Base-by-base conservation (phyloP, 1,140 invertebrate species). In the Diachasma alloeum region DNA sequence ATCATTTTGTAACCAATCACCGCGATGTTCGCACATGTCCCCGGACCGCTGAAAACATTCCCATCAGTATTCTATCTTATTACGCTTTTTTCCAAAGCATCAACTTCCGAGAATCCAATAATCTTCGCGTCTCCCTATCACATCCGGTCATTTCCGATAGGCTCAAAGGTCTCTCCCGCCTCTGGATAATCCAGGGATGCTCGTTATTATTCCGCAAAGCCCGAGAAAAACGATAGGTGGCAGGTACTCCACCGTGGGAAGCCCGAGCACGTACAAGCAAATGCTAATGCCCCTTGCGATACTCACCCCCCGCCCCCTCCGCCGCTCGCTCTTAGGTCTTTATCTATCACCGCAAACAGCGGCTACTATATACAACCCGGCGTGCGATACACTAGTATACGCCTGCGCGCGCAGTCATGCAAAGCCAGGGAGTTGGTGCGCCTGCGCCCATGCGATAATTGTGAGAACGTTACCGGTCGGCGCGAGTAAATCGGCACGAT, bases 171-270 rank as follows among this genome's bases (percentile, higher is more conserved):
- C 15, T n/a, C 19, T n/a, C 48, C 48, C 48, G 48, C 48, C 48
- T 56, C 48, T 63, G 24, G 39, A 53, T 67, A 69, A 53, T 75
- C 74, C 78, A 53, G 46, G 71, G 77, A 76, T 79, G 74, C 81
- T 80, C 70, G 77, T 83, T 78, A 80, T 81, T 83, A 83, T 83
- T 82, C 81, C 81, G 42, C 76, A 73, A 78, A 71, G 69, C 67
- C 72, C 19, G 75, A 39, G 53, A 13, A 13, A 42, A 19, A 67
- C 46, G 67, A 71, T 78, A 72, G 71, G 42, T 4, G 19, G 19
- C 24, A 63, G 5, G 59, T 63, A 63, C 39, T 31, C 19, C 8
- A 63, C 59, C 59, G 42, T 37, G 71, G 44, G 44, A 37, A 44
- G 36, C n/a, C 44, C 22, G 42, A 39, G 42, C 72, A 78, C 72